Percentiles rank a stretch among this genome's conserved stretches.
Conservation (phyloP, 1,140 invertebrate species). For the Cotesia typhae region DNA sequence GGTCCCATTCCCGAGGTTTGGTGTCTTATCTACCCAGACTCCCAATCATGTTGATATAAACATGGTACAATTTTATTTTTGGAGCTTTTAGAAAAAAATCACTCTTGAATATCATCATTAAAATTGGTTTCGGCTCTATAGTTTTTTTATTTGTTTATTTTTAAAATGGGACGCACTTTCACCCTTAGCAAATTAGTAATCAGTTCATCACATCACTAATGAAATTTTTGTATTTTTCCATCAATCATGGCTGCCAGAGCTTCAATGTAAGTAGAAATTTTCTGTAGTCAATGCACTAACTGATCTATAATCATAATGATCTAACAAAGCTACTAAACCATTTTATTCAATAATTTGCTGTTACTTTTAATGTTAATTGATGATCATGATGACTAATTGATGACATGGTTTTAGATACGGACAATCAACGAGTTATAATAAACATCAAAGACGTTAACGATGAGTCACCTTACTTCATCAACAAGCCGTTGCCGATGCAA, state of each 20-base stretch:
- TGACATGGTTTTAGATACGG: constrained; percentile 77
- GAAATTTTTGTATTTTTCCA: constrained; percentile 27
- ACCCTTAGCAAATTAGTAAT: background rate
- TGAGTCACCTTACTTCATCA: constrained; percentile 95
- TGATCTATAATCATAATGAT: too few species aligned
- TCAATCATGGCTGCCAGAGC: constrained; percentile 52
- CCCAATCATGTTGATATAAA: constrained; percentile 45
- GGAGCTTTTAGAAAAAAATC: too few species aligned
- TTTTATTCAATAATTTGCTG: background rate
- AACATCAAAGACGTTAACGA: constrained; percentile 96
- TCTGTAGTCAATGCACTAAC: background rate
- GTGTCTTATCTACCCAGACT: constrained; percentile 46
- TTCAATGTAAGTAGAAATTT: constrained; percentile 54
- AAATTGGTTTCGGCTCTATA: constrained; percentile 8
- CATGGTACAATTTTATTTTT: constrained; percentile 50
- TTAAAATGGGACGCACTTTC: background rate
- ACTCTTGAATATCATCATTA: too few species aligned
- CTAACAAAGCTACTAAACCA: too few species aligned
- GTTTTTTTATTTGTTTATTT: background rate
- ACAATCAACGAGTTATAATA: constrained; percentile 94
- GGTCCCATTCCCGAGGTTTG: constrained; percentile 23
- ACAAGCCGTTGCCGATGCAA: constrained; percentile 93
- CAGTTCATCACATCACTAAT: constrained; percentile 27
- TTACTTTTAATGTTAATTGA: constrained; percentile 26
- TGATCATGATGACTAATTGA: too few species aligned